Percentiles rank a stretch among this genome's conserved stretches.
phyloP scores from a whole-genome alignment of 2,113 vertebrate species.

The Python bivittatus region DNA sequence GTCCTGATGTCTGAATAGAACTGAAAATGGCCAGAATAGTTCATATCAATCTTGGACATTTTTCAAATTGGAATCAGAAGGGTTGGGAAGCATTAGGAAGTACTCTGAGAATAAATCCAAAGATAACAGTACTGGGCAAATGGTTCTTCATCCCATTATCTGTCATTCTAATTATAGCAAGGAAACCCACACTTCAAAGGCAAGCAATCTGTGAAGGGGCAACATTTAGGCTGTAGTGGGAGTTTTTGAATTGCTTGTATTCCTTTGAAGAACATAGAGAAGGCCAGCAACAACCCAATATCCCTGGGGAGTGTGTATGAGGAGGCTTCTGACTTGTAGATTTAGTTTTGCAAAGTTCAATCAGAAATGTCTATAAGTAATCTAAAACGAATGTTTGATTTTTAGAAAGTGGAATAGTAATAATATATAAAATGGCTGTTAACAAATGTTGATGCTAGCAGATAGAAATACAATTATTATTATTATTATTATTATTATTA shows the following conservation, averaged over 20 bases:
- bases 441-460: not conserved
- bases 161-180: not conserved
- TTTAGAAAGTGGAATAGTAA: not conserved
- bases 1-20: not conserved
- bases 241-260: not conserved
- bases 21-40: not conserved
- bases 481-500: no score
- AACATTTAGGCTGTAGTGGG: not conserved
- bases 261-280: conserved; percentile 17
- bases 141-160: not conserved
- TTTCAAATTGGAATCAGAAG: not conserved
- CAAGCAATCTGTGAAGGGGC: not conserved
- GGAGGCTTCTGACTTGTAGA: not conserved
- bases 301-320: not conserved
- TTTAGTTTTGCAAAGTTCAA: conserved; percentile 24
- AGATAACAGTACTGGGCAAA: not conserved
- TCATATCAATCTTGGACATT: not conserved
- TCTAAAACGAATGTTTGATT: not conserved
- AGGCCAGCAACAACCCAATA: not conserved
- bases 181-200: not conserved
- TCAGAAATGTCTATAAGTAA: not conserved
- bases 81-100: not conserved
- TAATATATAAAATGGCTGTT: not conserved
- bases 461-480: not conserved
- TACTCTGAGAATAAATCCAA: not conserved